Conservation (phyloP, 2,113 vertebrate genomes). For the Bettongia penicillata region DNA sequence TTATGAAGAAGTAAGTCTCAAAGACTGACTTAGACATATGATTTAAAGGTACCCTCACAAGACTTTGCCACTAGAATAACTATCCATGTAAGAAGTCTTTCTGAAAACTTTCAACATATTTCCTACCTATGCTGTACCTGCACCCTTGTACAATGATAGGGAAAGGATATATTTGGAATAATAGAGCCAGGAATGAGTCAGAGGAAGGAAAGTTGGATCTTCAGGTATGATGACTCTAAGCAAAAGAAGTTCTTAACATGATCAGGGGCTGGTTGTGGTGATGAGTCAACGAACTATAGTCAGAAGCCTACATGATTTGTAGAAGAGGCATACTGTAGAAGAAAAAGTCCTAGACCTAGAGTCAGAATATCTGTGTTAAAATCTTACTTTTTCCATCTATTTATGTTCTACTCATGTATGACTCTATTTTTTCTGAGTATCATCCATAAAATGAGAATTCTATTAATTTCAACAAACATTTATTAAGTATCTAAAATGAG, state of each 20-base stretch:
- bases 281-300: rapidly evolving
- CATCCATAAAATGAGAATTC: background rate
- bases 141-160: background rate
- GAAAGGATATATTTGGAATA: background rate
- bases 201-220: background rate
- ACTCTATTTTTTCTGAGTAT: background rate
- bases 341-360: rapidly evolving
- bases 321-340: background rate
- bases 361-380: background rate
- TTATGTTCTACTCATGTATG: background rate
- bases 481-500: background rate
- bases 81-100: constrained; percentile 66
- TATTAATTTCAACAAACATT: background rate
- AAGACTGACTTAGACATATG: constrained; percentile 12
- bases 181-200: background rate
- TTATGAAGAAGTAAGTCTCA: constrained; percentile 16
- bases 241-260: background rate
- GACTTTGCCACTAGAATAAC: background rate
- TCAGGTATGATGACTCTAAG: constrained; percentile 12
- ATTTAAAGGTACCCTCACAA: constrained; percentile 50
- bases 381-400: background rate
- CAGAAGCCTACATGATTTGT: rapidly evolving
- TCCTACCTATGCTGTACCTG: constrained; percentile 13
- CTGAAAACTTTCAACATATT: constrained; percentile 59
- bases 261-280: background rate